Conservation (phyloP, 1,140 invertebrate genomes). For the Tachypleus tridentatus region DNA sequence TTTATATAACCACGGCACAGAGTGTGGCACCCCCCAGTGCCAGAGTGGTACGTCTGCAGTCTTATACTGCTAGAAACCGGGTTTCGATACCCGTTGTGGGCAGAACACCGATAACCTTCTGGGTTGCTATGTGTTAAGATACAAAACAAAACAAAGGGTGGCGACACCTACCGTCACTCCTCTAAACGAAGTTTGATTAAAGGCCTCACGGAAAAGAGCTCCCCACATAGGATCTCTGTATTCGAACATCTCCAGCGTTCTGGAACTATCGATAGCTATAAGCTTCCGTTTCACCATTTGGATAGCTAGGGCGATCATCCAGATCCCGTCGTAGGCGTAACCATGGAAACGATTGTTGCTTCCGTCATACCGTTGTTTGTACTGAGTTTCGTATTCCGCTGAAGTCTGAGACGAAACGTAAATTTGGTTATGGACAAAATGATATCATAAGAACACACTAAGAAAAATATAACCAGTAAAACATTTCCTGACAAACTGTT, state of each 20-base stretch:
- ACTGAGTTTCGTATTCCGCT: constrained; percentile 70
- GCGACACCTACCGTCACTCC: constrained; percentile 68
- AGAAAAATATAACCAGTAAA: too few species aligned
- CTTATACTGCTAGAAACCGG: neutral
- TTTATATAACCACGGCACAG: too few species aligned
- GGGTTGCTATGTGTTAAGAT: too few species aligned
- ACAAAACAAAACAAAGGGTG: neutral
- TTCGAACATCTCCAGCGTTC: constrained; percentile 52
- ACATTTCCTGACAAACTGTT: too few species aligned
- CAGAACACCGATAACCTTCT: neutral
- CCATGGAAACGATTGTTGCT: constrained; percentile 92
- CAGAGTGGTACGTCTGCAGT: too few species aligned
- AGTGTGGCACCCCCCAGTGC: too few species aligned
- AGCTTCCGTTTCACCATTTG: constrained; percentile 65
- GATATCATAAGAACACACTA: too few species aligned
- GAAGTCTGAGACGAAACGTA: constrained; percentile 53
- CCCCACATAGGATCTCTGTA: constrained; percentile 82
- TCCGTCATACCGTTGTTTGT: constrained; percentile 57
- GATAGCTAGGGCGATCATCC: constrained; percentile 86
- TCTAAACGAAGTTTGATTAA: constrained; percentile 81
- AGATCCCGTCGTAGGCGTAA: constrained; percentile 94
- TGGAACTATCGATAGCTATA: constrained; percentile 18
- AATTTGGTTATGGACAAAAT: neutral
- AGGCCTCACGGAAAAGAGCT: constrained; percentile 65
- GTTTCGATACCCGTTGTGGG: neutral